phyloP scores from a whole-genome alignment of 2,113 vertebrate species.

The Ia io region DNA sequence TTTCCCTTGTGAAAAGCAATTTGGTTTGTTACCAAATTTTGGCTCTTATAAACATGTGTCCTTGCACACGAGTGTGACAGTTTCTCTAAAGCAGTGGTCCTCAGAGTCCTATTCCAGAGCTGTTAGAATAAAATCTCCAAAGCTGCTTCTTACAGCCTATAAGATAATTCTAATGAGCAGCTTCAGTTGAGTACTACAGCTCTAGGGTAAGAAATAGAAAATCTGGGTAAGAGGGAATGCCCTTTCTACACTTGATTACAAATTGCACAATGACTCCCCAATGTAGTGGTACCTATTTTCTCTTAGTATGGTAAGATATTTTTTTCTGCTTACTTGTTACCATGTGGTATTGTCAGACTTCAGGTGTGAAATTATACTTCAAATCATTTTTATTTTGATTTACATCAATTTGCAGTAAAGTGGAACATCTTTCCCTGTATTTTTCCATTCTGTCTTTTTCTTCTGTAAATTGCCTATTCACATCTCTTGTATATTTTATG shows the following conservation, averaged over 20 bases:
- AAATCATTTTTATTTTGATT: constrained; percentile 7
- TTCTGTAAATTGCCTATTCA: background rate
- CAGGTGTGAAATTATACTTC: background rate
- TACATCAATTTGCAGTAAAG: background rate
- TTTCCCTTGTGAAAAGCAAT: background rate
- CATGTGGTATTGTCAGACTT: background rate
- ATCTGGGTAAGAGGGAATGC: background rate
- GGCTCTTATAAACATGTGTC: background rate
- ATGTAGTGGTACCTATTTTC: background rate
- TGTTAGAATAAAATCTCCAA: background rate
- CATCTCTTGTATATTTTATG: background rate
- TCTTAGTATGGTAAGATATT: background rate
- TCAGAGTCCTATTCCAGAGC: background rate
- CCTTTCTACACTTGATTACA: background rate
- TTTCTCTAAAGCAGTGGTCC: background rate
- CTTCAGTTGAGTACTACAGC: background rate
- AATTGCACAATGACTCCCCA: background rate
- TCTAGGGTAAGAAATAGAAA: background rate
- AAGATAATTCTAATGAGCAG: background rate
- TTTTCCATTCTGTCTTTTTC: background rate
- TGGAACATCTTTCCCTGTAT: background rate
- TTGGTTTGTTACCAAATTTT: background rate
- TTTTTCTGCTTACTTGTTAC: background rate
- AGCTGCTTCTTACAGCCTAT: background rate
- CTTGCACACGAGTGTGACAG: background rate